Evolutionary conservation across 2,797 vertebrate genomes (phyloP), one percentile per base, ranked within the genome.

Genomic region (Geotrypetes seraphini): DNA sequence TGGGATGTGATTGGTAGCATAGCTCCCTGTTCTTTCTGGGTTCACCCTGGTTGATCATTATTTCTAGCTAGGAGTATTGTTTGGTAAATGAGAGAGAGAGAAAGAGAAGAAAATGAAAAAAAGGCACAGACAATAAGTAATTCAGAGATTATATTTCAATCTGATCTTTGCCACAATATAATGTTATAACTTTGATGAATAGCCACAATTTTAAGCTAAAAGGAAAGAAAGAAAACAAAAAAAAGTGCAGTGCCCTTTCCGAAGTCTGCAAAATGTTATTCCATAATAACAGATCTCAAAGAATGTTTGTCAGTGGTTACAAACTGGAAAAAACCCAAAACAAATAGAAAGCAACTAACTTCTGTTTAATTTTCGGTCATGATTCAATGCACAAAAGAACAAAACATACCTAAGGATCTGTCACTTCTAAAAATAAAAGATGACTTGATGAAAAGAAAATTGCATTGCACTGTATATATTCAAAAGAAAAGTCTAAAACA

Each of bases 311-410:
- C 57, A 60, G 64, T 63, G 69, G 72, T 44, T 78, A 56, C 44
- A 64, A 69, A 66, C 60, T 78, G 55, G 62, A 71, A 79, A 78
- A 71, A 74, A 57, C n/a, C n/a, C n/a, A n/a, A n/a, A n/a, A n/a
- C n/a, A n/a, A n/a, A n/a, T n/a, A 67, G 64, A 47, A 50, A 75
- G 69, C 68, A 69, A 71, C 69, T 66, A 73, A 73, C 56, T 33
- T 39, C 40, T 55, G 26, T 63, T 66, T 53, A 57, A 63, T 49
- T 71, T 62, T 67, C 57, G 47, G 39, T 16, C 25, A 40, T 37
- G 60, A 43, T 63, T 68, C 69, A 53, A 51, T 63, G 41, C 28
- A 49, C 29, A 66, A 60, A 21, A 46, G 24, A 53, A 29, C 30
- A 53, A 53, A 39, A 43, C 20, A 39, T 17, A 53, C 57, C 36